These are phyloP conservation scores for Psittacula echo DNA, from an alignment of 2,797 vertebrate genomes.

Conservation along the genomic window DNA sequence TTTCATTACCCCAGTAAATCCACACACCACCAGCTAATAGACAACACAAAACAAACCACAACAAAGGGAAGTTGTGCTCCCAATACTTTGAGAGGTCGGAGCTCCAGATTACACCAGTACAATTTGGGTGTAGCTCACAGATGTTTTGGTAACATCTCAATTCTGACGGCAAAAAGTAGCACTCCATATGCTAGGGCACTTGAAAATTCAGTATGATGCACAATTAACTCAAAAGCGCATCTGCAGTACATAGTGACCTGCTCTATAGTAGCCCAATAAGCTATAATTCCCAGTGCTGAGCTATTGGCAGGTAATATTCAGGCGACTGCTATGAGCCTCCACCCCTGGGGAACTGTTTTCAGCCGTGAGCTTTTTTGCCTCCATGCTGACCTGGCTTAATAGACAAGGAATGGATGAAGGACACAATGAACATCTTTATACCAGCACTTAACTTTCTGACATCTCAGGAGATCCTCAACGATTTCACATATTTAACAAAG, in stretches of 20 bases:
- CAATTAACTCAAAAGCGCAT: not conserved
- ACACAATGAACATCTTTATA: not conserved
- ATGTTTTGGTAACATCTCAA: not conserved
- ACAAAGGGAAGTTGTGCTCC: not conserved
- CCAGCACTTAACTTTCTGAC: not conserved
- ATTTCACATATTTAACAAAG: not conserved
- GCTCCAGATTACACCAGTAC: not conserved
- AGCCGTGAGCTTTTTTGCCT: not conserved
- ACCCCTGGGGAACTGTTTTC: not conserved
- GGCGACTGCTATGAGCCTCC: not conserved
- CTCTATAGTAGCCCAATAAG: not conserved
- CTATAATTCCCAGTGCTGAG: not conserved
- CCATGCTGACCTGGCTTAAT: not conserved
- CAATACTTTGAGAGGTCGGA: not conserved
- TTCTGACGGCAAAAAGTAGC: not conserved
- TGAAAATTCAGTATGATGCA: not conserved
- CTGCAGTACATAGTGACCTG: not conserved
- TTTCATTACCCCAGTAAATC: slow-evolving; percentile 35
- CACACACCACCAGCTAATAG: not conserved
- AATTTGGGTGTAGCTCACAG: not conserved
- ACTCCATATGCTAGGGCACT: not conserved
- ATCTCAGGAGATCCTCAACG: not conserved
- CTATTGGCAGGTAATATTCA: not conserved
- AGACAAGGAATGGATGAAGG: not conserved
- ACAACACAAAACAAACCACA: not conserved